A percentile compares a stretch with the other conserved stretches of the same genome.
These are phyloP conservation scores for Pundamilia nyererei DNA, from an alignment of 2,113 vertebrate species.

Conservation along the genomic window DNA sequence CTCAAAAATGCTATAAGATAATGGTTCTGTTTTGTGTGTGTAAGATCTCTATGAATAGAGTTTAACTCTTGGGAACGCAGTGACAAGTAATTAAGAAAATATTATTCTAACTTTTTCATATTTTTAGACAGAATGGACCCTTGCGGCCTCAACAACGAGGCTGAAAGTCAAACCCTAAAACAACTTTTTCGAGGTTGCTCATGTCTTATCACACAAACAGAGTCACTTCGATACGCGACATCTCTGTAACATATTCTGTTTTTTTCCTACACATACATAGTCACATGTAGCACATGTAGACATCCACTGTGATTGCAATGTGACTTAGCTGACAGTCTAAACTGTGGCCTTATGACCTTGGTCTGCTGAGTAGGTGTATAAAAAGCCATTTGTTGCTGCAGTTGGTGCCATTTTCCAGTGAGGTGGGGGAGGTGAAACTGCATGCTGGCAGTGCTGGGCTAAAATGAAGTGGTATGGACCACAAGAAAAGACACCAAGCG, in stretches of 20 bases:
- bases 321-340: not conserved
- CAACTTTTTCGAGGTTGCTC: not conserved
- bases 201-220: not conserved
- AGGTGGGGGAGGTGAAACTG: not conserved
- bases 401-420: not conserved
- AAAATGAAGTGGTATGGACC: not conserved
- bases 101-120: not conserved
- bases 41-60: not conserved
- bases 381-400: not conserved
- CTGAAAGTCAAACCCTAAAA: not conserved
- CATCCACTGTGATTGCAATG: not conserved
- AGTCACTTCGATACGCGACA: accelerated
- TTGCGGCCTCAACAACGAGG: not conserved
- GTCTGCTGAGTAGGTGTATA: not conserved
- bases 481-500: not conserved
- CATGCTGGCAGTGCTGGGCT: not conserved
- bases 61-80: not conserved
- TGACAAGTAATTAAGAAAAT: not conserved
- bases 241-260: not conserved
- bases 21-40: not conserved
- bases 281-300: not conserved
- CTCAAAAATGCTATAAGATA: not conserved
- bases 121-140: not conserved
- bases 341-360: not conserved
- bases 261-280: not conserved